Evolutionary conservation across 1,140 invertebrate species (phyloP).

Genomic region (Bombus picipes): DNA sequence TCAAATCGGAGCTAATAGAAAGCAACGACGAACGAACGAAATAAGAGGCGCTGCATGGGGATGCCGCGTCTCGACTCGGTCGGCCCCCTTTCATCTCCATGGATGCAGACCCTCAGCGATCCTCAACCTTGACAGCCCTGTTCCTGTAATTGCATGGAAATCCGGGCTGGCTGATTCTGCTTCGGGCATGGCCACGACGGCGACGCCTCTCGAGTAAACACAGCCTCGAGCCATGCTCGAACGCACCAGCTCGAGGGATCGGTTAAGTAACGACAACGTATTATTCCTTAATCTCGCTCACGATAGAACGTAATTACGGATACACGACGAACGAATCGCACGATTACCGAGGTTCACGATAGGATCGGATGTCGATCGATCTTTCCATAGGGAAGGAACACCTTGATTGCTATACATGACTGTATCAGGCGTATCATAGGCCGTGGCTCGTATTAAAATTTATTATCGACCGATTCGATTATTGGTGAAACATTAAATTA

Average conservation of each 20-base stretch:
- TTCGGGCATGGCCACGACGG: background rate
- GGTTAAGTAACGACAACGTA: background rate
- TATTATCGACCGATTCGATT: conserved; percentile 22
- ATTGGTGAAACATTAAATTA: conserved; percentile 13
- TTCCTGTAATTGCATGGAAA: conserved; percentile 50
- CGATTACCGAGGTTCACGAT: background rate
- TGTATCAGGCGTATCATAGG: background rate
- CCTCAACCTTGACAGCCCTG: conserved; percentile 55
- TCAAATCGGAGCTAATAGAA: conserved; percentile 48
- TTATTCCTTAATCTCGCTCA: conserved; percentile 18
- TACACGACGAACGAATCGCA: background rate
- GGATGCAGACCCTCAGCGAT: conserved; percentile 48
- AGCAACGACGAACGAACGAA: conserved; percentile 29
- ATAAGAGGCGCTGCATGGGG: conserved; percentile 45
- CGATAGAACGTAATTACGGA: conserved; percentile 3
- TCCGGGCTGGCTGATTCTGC: background rate
- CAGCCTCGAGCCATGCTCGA: too few species aligned
- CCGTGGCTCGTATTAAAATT: background rate
- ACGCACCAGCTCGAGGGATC: background rate
- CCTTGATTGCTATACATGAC: background rate
- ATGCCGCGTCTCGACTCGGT: conserved; percentile 24
- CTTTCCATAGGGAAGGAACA: background rate
- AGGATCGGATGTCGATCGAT: background rate
- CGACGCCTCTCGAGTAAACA: background rate
- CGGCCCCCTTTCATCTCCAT: conserved; percentile 59